A percentile compares a stretch with the other conserved stretches of the same genome.
These are phyloP conservation scores for Sinocyclocheilus rhinocerous DNA, from an alignment of 2,113 vertebrate species.

Conservation along the genomic window DNA sequence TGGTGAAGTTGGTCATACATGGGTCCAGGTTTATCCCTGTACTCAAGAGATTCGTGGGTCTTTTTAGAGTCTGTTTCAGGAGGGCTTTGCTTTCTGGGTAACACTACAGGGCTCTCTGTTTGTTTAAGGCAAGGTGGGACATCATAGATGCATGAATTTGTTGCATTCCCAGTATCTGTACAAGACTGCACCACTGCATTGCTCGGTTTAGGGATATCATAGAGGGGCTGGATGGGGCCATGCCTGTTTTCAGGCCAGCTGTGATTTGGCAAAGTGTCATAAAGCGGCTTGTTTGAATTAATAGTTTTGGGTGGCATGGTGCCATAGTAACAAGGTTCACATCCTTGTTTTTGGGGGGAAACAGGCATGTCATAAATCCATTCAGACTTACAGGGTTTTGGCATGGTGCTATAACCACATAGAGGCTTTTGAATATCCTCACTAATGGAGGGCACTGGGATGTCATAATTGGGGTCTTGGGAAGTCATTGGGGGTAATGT, in stretches of 20 bases:
- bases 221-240: slow-evolving; percentile 44
- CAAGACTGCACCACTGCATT: not conserved
- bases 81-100: slow-evolving; percentile 43
- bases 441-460: slow-evolving; percentile 61
- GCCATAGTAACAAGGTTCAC: slow-evolving; percentile 30
- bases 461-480: slow-evolving; percentile 70
- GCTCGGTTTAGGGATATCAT: slow-evolving; percentile 71
- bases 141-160: slow-evolving; percentile 56
- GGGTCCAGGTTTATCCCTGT: slow-evolving; percentile 65
- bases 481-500: slow-evolving; percentile 69
- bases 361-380: slow-evolving; percentile 87
- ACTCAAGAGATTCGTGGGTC: slow-evolving; percentile 67
- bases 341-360: slow-evolving; percentile 66
- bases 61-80: slow-evolving; percentile 24
- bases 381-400: slow-evolving; percentile 78
- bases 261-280: slow-evolving; percentile 60
- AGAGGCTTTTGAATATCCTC: slow-evolving; percentile 53
- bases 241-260: slow-evolving; percentile 1
- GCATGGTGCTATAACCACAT: slow-evolving; percentile 75
- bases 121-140: slow-evolving; percentile 61
- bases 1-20: slow-evolving; percentile 75
- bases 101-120: slow-evolving; percentile 58
- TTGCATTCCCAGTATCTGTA: slow-evolving; percentile 45
- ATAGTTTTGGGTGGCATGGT: slow-evolving; percentile 55
- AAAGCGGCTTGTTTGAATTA: slow-evolving; percentile 42